Percentiles rank a stretch among this genome's conserved stretches.
Evolutionary conservation across 2,797 vertebrate species (phyloP).

Genomic region (Platyrinchus mystaceus): DNA sequence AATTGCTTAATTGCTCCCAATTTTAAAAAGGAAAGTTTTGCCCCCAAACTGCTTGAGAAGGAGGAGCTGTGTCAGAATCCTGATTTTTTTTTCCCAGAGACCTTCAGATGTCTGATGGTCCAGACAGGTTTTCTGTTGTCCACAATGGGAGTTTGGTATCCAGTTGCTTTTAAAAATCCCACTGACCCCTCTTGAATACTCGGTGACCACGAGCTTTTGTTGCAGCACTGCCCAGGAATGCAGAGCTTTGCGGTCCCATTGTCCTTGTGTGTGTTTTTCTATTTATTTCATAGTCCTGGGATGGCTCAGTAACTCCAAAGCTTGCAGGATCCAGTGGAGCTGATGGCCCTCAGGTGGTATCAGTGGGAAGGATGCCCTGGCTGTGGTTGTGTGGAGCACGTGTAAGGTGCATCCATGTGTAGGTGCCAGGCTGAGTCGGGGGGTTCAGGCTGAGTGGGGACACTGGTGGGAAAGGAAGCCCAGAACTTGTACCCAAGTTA

Average conservation of each 20-base stretch:
- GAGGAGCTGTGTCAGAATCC: not conserved
- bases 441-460: not conserved
- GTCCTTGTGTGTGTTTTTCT: accelerated
- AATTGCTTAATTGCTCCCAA: not conserved
- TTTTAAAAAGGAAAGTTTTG: not conserved
- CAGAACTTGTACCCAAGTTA: not conserved
- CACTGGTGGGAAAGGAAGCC: not conserved
- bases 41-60: not conserved
- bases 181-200: not conserved
- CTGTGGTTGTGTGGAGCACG: accelerated
- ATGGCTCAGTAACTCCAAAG: not conserved
- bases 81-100: not conserved
- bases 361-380: not conserved
- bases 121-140: not conserved
- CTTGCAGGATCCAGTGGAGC: accelerated
- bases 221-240: conserved; percentile 3
- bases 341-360: accelerated
- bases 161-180: not conserved
- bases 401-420: accelerated
- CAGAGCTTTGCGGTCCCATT: not conserved
- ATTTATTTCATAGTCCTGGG: not conserved
- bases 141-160: not conserved
- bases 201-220: not conserved
- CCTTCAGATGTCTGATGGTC: not conserved
- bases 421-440: not conserved